Conservation (phyloP, 2,113 vertebrate species). For the Dasyprocta punctata region DNA sequence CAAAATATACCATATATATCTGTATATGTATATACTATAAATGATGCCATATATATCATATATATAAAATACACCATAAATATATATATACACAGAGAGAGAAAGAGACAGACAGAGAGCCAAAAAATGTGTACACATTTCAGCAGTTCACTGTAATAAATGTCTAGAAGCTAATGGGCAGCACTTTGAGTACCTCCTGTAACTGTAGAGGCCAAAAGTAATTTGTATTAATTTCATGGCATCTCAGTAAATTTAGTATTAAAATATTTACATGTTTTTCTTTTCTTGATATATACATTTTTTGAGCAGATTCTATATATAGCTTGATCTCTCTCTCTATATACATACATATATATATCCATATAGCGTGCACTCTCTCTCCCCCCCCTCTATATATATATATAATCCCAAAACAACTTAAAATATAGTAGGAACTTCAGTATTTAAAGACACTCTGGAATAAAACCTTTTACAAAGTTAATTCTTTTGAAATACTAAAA, state of each 20-base stretch:
- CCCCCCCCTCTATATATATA: too few relatives aligned
- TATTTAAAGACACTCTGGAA: background rate
- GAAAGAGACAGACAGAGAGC: too few relatives aligned
- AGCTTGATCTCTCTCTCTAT: background rate
- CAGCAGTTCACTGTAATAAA: background rate
- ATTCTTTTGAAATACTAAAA: background rate
- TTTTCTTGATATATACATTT: background rate
- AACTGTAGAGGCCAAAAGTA: background rate
- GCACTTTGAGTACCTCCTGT: background rate
- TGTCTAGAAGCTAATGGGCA: background rate
- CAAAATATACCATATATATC: background rate
- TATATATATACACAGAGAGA: background rate
- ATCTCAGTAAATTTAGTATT: background rate
- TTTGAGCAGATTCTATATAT: background rate
- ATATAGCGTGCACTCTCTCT: too few relatives aligned
- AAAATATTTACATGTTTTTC: background rate
- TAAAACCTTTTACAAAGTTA: background rate
- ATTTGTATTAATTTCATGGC: background rate
- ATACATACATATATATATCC: background rate
- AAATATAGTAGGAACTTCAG: background rate
- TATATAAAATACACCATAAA: too few relatives aligned
- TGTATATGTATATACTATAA: background rate
- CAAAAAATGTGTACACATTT: background rate
- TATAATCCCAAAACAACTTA: too few relatives aligned
- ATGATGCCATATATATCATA: background rate